These are phyloP conservation scores for Pampus argenteus DNA, from an alignment of 2,797 vertebrate genomes.

Conservation along the genomic window DNA sequence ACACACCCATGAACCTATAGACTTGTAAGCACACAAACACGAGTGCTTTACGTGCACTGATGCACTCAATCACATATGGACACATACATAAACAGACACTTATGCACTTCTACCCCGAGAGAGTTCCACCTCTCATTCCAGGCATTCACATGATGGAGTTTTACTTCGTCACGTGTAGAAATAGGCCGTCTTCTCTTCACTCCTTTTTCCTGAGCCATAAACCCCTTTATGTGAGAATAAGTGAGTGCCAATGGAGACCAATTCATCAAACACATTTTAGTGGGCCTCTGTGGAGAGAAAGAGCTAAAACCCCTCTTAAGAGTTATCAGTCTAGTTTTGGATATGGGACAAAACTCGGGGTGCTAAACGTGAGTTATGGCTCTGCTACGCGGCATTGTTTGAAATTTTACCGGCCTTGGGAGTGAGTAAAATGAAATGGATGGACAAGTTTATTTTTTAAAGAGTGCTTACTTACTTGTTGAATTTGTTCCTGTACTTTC, in stretches of 20 bases:
- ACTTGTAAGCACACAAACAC: slow-evolving; percentile 23
- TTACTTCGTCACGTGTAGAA: slow-evolving; percentile 60
- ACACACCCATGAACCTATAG: slow-evolving; percentile 8
- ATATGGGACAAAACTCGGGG: slow-evolving; percentile 56
- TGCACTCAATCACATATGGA: slow-evolving; percentile 34
- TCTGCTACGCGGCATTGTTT: slow-evolving; percentile 50
- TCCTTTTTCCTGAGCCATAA: slow-evolving; percentile 49
- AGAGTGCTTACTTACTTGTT: background rate
- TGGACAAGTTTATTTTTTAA: slow-evolving; percentile 34
- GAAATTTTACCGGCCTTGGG: slow-evolving; percentile 50
- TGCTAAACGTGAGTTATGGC: slow-evolving; percentile 68
- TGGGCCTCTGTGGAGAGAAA: slow-evolving; percentile 55
- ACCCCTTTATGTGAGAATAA: slow-evolving; percentile 80
- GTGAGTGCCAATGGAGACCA: slow-evolving; percentile 72
- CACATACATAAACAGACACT: slow-evolving; percentile 29
- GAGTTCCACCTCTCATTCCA: background rate
- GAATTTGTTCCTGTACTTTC: slow-evolving; percentile 32
- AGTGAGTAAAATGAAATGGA: slow-evolving; percentile 60
- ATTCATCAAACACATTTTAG: slow-evolving; percentile 75
- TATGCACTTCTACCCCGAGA: background rate
- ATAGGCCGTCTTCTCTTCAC: slow-evolving; percentile 29
- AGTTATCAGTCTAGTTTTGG: slow-evolving; percentile 68
- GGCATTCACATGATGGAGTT: slow-evolving; percentile 49
- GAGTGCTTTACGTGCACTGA: background rate
- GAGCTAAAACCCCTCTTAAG: slow-evolving; percentile 55